A percentile compares a stretch with the other conserved stretches of the same genome.
Conservation (phyloP, 1,140 invertebrate species). For the silkworm (Bombyx mori) region DNA sequence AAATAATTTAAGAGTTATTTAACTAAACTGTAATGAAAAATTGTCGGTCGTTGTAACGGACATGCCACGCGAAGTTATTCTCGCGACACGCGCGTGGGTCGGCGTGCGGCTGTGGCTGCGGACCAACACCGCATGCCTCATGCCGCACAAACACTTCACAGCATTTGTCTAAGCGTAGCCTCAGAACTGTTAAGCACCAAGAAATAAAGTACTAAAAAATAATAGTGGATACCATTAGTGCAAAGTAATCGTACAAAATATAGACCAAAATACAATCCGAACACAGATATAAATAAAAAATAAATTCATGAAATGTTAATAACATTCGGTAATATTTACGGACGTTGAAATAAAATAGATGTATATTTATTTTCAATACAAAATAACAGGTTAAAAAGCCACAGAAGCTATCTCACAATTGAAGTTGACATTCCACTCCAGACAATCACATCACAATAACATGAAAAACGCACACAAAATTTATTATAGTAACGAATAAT, state of each 20-base stretch:
- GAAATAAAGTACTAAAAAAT: neutral
- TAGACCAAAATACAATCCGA: slow-evolving; percentile 51
- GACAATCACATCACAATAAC: slow-evolving; percentile 14
- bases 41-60: slow-evolving; percentile 5
- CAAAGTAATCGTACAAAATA: slow-evolving; percentile 62
- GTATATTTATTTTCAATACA: slow-evolving; percentile 23
- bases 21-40: slow-evolving; percentile 9
- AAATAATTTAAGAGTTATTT: slow-evolving; percentile 21
- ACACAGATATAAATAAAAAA: slow-evolving; percentile 36
- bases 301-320: slow-evolving; percentile 25
- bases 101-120: neutral
- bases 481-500: slow-evolving; percentile 22
- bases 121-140: neutral
- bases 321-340: slow-evolving; percentile 38
- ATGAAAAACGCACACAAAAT: neutral
- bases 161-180: slow-evolving; percentile 35
- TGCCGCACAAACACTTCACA: neutral
- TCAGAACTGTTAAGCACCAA: slow-evolving; percentile 32
- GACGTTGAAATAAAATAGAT: slow-evolving; percentile 29
- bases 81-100: slow-evolving; percentile 19
- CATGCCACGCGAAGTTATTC: slow-evolving; percentile 38
- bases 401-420: slow-evolving; percentile 51
- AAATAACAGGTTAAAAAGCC: slow-evolving; percentile 41
- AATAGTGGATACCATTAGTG: slow-evolving; percentile 30
- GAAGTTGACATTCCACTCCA: slow-evolving; percentile 35